Base-by-base conservation (phyloP, 2,888 invertebrate genomes). In the Sipha maydis region DNA sequence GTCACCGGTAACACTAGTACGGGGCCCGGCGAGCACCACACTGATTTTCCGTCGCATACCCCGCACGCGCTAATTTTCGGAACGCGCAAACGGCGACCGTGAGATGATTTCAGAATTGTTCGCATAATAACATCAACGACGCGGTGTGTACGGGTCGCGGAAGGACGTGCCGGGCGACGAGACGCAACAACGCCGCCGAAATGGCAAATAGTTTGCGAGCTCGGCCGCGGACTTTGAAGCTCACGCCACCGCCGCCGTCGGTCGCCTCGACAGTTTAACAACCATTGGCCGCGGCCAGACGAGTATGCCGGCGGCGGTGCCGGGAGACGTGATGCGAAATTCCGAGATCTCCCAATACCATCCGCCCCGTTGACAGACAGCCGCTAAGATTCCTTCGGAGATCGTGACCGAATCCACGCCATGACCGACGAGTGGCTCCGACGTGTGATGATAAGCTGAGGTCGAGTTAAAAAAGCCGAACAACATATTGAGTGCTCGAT, bases 121-220 rank as follows among this genome's bases (percentile, higher is more conserved):
- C 82, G 69, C 31, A 56, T 19, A 61, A 25, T 61, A 61, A 61
- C 21, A 75, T 34, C 1, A 38, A 38, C 38, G 1, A 38, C 19
- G 34, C 2, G 11, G 41, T 8, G 41, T 41, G 41, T 8, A 41
- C 41, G 41, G 9, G 5, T 5, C 5, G 7, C 8, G 41, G 41
- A 41, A 41, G 41, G 41, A 41, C 41, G 54, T 2, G 54, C 54
- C 9, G 14, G 8, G 54, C 54, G 17, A 5, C 21, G 41, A 25
- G 48, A 71, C 48, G 21, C 31, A n/a, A 25, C 17, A 25, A 17
- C 7, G 71, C 17, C 17, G 71, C 71, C 71, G 19, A 73, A 73
- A 4, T 71, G 34, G 48, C 17, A 34, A 83, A 83, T 83, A 73
- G 73, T 73, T 83, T 17, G 17, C 83, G 9, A 83, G 73, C 83